Base-by-base conservation (phyloP, 2,888 invertebrate genomes). In the Nymphalis polychloros region DNA sequence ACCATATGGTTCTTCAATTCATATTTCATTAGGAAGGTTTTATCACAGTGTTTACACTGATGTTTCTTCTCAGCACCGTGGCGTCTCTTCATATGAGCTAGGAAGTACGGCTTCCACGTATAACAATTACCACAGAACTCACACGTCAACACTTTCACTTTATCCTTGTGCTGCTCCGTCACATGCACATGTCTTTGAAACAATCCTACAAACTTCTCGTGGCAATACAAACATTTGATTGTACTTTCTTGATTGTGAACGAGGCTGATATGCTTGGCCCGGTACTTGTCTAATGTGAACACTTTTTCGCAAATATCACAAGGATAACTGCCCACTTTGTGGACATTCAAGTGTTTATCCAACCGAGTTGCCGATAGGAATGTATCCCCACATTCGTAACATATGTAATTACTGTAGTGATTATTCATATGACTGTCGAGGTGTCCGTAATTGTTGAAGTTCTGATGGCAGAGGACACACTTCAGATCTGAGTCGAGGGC, bases 251-350 rank as follows among this genome's bases (percentile, higher is more conserved):
- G 76, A 1, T 76, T 72, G n/a, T 90, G 91, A 0, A 85, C 81
- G 0, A 78, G 46, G 0, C 79, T 77, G 0, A 75, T 69, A 31
- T 91, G 91, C 48, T 86, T 88, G 0, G 72, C 75, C 31, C 75
- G 79, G 46, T 89, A 87, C 23, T 82, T 81, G 0, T 81, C 77
- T 17, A 90, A 68, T 0, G 83, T 78, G 68, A 93, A 94, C 0
- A 88, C 84, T 74, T 93, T 93, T 0, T 83, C 78, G 72, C 94
- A 94, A 0, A 79, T 74, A 0, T 83, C 79, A 69, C 94, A 94
- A 0, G 84, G 83, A 68, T 78, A 90, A 2, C 81, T 84, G 0
- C 89, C 93, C 0, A 80, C 80, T 7, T 84, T 84, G 69, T 94
- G 94, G 0, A 85, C 88, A 62, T 85, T 81, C 0, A 84, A 70